These are phyloP conservation scores for Columba janthina DNA, from an alignment of 2,113 vertebrate species.

Conservation along the genomic window DNA sequence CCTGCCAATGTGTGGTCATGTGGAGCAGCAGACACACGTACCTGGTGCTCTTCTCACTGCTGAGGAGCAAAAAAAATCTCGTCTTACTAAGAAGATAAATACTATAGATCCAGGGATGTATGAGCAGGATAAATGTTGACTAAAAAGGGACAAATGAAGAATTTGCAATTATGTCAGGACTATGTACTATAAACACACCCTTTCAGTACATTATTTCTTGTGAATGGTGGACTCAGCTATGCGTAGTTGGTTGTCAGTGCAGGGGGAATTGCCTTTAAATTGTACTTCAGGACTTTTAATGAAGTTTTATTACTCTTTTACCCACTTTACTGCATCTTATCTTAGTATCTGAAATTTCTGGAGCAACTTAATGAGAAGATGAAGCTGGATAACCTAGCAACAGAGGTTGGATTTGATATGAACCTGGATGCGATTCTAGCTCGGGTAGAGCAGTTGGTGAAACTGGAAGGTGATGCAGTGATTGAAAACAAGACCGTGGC, in stretches of 20 bases:
- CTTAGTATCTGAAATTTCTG: slow-evolving; percentile 88
- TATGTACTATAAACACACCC: neutral
- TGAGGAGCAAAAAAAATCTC: neutral
- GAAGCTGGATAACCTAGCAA: slow-evolving; percentile 80
- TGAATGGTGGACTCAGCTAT: neutral
- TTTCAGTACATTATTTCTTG: neutral
- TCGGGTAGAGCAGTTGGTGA: slow-evolving; percentile 83
- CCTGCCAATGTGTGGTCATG: rapidly evolving
- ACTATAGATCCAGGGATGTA: neutral
- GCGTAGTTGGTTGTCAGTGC: rapidly evolving
- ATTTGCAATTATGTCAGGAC: neutral
- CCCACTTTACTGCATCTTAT: neutral
- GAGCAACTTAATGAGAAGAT: slow-evolving; percentile 85
- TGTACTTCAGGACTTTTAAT: neutral
- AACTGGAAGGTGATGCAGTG: slow-evolving; percentile 81
- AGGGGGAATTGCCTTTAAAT: neutral
- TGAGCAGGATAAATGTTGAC: neutral
- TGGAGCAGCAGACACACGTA: neutral
- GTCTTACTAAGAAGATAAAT: neutral
- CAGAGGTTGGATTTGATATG: slow-evolving; percentile 89
- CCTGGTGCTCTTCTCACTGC: neutral
- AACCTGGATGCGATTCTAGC: slow-evolving; percentile 80
- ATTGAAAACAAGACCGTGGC: slow-evolving; percentile 83
- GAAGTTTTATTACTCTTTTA: neutral
- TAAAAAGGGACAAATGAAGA: neutral